These are phyloP conservation scores for Syndactyla subalaris DNA, from an alignment of 2,797 vertebrate genomes.

Conservation along the genomic window DNA sequence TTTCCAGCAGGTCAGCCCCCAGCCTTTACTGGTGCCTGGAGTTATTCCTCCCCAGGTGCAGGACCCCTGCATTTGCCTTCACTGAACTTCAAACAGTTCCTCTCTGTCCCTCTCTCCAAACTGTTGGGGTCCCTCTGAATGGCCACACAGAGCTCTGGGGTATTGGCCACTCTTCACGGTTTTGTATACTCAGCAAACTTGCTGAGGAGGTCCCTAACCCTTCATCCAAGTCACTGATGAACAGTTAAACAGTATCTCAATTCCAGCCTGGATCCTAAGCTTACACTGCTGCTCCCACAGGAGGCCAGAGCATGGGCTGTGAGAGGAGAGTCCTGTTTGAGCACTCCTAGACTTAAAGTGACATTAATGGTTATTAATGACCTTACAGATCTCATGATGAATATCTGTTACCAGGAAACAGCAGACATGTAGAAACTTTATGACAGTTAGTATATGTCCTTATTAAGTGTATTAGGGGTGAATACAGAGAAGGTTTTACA, in stretches of 20 bases:
- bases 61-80: not conserved
- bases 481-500: not conserved
- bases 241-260: not conserved
- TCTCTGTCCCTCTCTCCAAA: not conserved
- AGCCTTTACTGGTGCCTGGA: not conserved
- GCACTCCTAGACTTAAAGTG: not conserved
- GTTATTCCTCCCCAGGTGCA: not conserved
- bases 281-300: not conserved
- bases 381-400: not conserved
- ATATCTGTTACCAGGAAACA: not conserved
- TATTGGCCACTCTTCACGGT: not conserved
- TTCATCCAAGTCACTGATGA: not conserved
- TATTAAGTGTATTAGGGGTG: not conserved
- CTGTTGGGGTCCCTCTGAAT: not conserved
- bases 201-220: not conserved
- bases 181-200: not conserved
- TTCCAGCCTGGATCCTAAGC: not conserved
- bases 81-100: not conserved
- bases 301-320: rapidly evolving
- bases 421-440: not conserved
- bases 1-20: not conserved
- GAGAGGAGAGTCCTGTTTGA: not conserved
- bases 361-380: not conserved
- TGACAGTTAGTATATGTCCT: not conserved
- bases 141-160: not conserved